Conservation (phyloP, 2,888 invertebrate species). For the Epinotia bilunana region DNA sequence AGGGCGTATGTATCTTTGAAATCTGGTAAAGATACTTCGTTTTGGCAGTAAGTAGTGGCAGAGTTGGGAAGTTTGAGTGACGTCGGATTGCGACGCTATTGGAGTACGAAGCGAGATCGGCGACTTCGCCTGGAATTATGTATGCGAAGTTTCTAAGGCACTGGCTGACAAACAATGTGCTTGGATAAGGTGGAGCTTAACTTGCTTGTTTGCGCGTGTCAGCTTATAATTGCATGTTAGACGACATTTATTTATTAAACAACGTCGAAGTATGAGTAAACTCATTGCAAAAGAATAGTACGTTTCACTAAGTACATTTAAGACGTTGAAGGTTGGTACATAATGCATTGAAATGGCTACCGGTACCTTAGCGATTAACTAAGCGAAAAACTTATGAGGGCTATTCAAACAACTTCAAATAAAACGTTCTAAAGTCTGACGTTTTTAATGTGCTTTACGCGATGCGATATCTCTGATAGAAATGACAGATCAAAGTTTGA, state of each 20-base stretch:
- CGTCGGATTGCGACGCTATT: conserved; percentile 11
- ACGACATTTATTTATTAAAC: conserved; percentile 1
- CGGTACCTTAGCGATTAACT: too few relatives aligned
- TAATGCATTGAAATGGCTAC: too few relatives aligned
- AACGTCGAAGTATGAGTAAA: neutral
- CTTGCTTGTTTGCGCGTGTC: neutral
- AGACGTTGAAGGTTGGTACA: too few relatives aligned
- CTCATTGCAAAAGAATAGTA: too few relatives aligned
- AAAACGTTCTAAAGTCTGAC: too few relatives aligned
- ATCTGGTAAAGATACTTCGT: neutral
- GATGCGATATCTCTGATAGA: too few relatives aligned
- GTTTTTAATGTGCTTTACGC: too few relatives aligned
- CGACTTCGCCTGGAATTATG: conserved; percentile 33
- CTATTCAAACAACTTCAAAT: too few relatives aligned
- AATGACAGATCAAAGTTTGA: too few relatives aligned
- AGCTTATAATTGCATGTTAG: neutral
- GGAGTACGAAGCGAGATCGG: conserved; percentile 17
- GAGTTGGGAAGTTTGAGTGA: conserved; percentile 29
- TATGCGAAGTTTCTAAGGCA: conserved; percentile 30
- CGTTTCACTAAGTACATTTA: too few relatives aligned
- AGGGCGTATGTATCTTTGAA: neutral
- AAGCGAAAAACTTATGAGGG: too few relatives aligned
- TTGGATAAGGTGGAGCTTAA: neutral
- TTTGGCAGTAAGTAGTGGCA: neutral
- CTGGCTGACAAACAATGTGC: conserved; percentile 8